Conservation (phyloP, 35 echinoderm and acorn worm genomes). For the Holothuria glaberrima region DNA sequence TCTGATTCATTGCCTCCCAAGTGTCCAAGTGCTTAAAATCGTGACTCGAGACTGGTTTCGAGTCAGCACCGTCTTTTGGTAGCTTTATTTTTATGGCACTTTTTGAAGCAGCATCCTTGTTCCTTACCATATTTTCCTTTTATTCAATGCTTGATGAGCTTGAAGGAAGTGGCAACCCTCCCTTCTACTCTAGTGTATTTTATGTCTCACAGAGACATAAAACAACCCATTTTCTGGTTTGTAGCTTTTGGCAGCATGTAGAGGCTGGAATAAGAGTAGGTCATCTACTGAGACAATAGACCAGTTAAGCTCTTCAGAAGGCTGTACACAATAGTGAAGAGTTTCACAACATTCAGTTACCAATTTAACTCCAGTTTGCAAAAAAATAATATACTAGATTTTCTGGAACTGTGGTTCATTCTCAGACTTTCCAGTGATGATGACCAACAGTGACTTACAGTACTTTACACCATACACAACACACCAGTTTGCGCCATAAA, state of each 20-base stretch:
- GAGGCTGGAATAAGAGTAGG: constrained; percentile 39
- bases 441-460: constrained; percentile 29
- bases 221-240: neutral
- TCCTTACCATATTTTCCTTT: too few relatives aligned
- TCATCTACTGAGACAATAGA: constrained; percentile 29
- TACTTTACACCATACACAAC: constrained; percentile 51
- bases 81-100: too few relatives aligned
- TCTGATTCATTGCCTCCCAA: too few relatives aligned
- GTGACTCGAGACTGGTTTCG: too few relatives aligned
- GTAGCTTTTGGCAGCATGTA: constrained; percentile 65
- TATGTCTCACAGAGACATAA: neutral
- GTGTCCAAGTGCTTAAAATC: too few relatives aligned
- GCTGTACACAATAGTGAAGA: constrained; percentile 37
- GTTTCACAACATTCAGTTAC: constrained; percentile 16
- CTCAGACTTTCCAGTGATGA: constrained; percentile 22
- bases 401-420: constrained; percentile 23
- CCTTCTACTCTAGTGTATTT: too few relatives aligned
- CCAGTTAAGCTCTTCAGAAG: neutral
- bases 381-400: constrained; percentile 19
- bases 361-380: constrained; percentile 30
- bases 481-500: constrained; percentile 73
- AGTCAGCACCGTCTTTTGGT: too few relatives aligned
- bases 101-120: too few relatives aligned
- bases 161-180: too few relatives aligned
- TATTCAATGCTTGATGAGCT: too few relatives aligned